These are phyloP conservation scores for Aurelia sp. DNA, from an alignment of 30 jellyfish, hydroid and myxozoan species.

Conservation along the genomic window DNA sequence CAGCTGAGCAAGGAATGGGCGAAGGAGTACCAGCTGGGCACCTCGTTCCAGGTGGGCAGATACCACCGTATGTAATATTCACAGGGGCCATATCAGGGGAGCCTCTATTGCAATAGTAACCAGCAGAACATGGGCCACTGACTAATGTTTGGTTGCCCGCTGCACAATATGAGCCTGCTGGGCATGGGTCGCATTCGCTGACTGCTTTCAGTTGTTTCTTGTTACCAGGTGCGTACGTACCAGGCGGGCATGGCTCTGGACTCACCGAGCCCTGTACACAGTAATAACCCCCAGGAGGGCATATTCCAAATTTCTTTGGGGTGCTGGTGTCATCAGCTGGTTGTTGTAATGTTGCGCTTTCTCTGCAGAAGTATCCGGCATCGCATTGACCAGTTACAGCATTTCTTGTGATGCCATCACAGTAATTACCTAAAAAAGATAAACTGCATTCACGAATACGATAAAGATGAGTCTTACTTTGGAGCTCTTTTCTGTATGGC, in stretches of 20 bases:
- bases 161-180: slow-evolving; percentile 90
- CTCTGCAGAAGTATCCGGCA: slow-evolving; percentile 95
- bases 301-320: slow-evolving; percentile 80
- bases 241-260: slow-evolving; percentile 97
- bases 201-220: slow-evolving; percentile 58
- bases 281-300: slow-evolving; percentile 97
- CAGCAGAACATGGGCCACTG: slow-evolving; percentile 88
- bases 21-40: slow-evolving; percentile 84
- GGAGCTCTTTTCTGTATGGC: too few species aligned
- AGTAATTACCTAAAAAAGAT: slow-evolving; percentile 22
- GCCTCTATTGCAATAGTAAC: slow-evolving; percentile 93
- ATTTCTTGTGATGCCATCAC: slow-evolving; percentile 67
- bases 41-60: slow-evolving; percentile 96
- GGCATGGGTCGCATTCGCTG: slow-evolving; percentile 89
- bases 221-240: slow-evolving; percentile 87
- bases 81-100: slow-evolving; percentile 90
- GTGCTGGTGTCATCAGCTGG: slow-evolving; percentile 78
- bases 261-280: slow-evolving; percentile 88
- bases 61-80: slow-evolving; percentile 86
- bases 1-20: slow-evolving; percentile 96
- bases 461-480: too few species aligned
- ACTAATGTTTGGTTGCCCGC: slow-evolving; percentile 90
- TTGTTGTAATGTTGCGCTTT: slow-evolving; percentile 44
- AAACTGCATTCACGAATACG: too few species aligned
- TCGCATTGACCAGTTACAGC: slow-evolving; percentile 93